Evolutionary conservation across 2,888 invertebrate species (phyloP).

Genomic region (Actias luna): DNA sequence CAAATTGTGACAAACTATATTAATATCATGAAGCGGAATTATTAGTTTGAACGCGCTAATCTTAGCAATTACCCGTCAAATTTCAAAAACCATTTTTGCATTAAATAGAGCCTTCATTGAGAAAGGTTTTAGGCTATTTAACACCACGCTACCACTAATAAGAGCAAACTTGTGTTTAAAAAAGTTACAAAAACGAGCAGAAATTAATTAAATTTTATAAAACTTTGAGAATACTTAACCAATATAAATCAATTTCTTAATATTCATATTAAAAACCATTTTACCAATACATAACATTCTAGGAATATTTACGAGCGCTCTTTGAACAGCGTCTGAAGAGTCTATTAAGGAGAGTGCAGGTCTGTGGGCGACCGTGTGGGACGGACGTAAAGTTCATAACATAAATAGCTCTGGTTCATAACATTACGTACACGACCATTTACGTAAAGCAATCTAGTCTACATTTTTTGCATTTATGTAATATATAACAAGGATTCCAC

Average conservation of each 20-base stretch:
- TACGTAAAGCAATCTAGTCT: conserved; percentile 16
- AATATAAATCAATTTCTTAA: conserved; percentile 6
- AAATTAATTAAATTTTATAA: not conserved
- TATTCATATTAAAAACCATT: not conserved
- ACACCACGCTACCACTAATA: no score
- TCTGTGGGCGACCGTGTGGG: conserved; percentile 24
- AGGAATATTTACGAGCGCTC: conserved; percentile 9
- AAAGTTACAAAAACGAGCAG: no score
- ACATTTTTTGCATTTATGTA: conserved; percentile 11
- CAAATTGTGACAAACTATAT: no score
- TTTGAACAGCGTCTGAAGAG: conserved; percentile 16
- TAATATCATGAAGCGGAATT: no score
- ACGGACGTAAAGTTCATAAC: conserved; percentile 20
- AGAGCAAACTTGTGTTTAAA: no score
- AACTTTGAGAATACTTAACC: not conserved
- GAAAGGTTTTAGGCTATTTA: no score
- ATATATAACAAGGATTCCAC: not conserved
- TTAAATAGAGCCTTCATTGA: no score
- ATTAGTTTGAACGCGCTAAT: no score
- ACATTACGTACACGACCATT: conserved; percentile 15
- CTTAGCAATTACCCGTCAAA: no score
- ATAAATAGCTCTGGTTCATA: not conserved
- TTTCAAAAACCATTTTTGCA: no score
- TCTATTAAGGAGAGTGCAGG: conserved; percentile 25
- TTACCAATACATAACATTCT: not conserved